Percentiles rank a stretch among this genome's conserved stretches.
These are phyloP conservation scores for Poecilia gillii DNA, from an alignment of 2,797 vertebrate genomes.

Conservation along the genomic window DNA sequence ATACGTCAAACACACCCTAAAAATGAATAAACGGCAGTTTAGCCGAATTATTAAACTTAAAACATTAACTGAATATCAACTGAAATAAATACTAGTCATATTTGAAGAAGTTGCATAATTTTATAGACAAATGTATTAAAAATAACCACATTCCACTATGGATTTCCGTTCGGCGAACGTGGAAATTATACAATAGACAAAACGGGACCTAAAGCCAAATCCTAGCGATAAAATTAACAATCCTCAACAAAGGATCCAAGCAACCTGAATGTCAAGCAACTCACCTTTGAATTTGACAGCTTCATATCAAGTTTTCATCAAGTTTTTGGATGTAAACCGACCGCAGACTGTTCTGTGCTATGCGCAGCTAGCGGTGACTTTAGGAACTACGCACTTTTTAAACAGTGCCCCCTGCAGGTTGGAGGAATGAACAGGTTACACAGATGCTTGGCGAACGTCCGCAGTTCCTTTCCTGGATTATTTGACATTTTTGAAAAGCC, in stretches of 20 bases:
- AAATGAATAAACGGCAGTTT: too few relatives aligned
- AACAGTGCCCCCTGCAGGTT: neutral
- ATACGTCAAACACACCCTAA: neutral
- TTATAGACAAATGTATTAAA: neutral
- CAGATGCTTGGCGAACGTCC: neutral
- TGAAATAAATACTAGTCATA: neutral
- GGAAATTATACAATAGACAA: neutral
- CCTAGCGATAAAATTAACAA: neutral
- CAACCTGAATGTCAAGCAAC: neutral
- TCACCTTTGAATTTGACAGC: neutral
- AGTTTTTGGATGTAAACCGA: neutral
- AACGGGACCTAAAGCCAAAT: neutral
- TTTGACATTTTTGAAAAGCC: neutral
- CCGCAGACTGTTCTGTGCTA: neutral
- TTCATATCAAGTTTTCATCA: neutral
- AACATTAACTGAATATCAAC: too few relatives aligned
- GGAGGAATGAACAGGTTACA: neutral
- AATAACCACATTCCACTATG: neutral
- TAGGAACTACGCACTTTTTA: neutral
- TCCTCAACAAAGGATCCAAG: neutral
- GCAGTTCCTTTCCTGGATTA: neutral
- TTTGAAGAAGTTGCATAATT: neutral
- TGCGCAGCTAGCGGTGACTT: too few relatives aligned
- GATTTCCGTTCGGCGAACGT: too few relatives aligned
- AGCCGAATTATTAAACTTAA: too few relatives aligned